Evolutionary conservation across 2,888 invertebrate genomes (phyloP), one percentile per base, ranked within the genome.

Genomic region (Drosophila peninsularis): DNA sequence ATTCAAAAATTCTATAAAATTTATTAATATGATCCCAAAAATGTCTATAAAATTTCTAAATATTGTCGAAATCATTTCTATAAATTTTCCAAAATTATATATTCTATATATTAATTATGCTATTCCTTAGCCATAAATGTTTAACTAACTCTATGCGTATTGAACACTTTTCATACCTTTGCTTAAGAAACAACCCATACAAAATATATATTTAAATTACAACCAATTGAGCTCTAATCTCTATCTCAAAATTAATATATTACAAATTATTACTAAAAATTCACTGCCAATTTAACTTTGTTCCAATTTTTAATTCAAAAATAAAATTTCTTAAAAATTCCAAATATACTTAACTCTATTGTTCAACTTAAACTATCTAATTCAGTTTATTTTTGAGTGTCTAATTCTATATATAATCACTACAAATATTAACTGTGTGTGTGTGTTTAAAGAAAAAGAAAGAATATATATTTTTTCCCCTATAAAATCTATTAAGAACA

Each of bases 331-430:
- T 44, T 30, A 17, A 62, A 76, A 52, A 37, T 36, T 69, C 60
- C 19, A 54, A 56, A 62, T 52, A 63, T 47, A 17, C 19, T 54
- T 62, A 70, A 68, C 65, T 66, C 50, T 75, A 61, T 60, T 69
- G 49, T 68, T 76, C 50, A 66, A 65, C 44, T 55, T 62, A 47
- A 67, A 47, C 70, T 75, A 60, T 72, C 63, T 66, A 62, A 69
- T 68, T 79, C 56, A 65, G 62, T 71, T 73, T 63, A 50, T 76
- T 56, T 78, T 81, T 85, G 80, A 36, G 82, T 85, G 88, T 82
- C 77, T 88, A 82, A 71, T 80, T 77, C 56, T 62, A 62, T 66
- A 71, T 73, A 58, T 39, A 50, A 30, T 65, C 60, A 37, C 62
- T 80, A 21, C 74, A 87, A 71, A 56, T 37, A 19, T 75, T 75